Conservation (phyloP, 2,797 vertebrate genomes). For the Anguilla pacifica region DNA sequence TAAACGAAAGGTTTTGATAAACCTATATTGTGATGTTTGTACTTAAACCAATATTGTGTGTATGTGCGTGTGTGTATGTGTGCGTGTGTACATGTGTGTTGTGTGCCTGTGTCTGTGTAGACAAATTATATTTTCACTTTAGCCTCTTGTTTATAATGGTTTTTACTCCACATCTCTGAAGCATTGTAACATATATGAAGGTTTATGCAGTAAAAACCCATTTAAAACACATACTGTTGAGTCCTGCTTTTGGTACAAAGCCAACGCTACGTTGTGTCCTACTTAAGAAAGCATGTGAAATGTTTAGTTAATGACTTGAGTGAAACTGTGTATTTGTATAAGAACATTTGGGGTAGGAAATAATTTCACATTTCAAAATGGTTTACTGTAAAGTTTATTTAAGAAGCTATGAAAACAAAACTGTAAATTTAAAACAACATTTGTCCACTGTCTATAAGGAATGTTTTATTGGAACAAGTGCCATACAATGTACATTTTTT, state of each 20-base stretch:
- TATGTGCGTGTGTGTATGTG: background rate
- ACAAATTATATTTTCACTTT: constrained; percentile 1
- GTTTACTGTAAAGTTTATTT: background rate
- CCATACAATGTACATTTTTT: too few relatives aligned
- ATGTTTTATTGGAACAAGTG: background rate
- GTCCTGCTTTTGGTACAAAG: constrained; percentile 2
- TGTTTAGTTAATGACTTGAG: background rate
- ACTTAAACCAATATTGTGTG: background rate
- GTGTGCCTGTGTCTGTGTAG: background rate
- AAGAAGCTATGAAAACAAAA: background rate
- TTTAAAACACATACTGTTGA: background rate
- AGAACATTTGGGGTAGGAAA: background rate
- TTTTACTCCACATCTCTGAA: background rate
- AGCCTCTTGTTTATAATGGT: background rate
- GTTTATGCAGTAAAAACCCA: background rate
- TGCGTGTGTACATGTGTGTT: too few relatives aligned
- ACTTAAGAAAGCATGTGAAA: background rate
- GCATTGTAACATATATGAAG: background rate
- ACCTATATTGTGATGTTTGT: background rate
- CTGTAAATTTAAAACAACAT: background rate
- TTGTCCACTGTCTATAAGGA: background rate
- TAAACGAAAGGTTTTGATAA: background rate
- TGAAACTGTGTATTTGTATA: constrained; percentile 6
- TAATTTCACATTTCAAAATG: constrained; percentile 14
- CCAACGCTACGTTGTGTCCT: background rate